Percentiles rank a stretch among this genome's conserved stretches.
Evolutionary conservation across 2,797 vertebrate species (phyloP).

Genomic region (Periophthalmus magnuspinnatus): DNA sequence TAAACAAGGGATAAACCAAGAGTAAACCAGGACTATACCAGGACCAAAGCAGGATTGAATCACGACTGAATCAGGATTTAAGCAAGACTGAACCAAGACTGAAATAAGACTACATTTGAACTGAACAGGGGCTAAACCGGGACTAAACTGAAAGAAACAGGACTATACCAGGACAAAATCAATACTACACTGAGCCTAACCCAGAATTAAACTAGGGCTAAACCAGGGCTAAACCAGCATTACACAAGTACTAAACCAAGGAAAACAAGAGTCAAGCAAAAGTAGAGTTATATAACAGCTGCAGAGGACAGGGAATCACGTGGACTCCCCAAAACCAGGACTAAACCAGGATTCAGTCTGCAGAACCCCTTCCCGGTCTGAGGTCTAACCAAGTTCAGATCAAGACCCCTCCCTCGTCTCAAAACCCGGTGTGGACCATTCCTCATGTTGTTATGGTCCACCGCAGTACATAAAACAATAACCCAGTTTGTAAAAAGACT

Average conservation of each 20-base stretch:
- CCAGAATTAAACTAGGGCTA: neutral
- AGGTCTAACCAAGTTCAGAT: neutral
- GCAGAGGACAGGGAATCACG: too few species aligned
- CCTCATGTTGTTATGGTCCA: too few species aligned
- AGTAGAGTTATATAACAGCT: too few species aligned
- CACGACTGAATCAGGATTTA: too few species aligned
- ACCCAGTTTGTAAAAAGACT: neutral
- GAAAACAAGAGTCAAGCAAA: neutral
- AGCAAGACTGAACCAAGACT: neutral
- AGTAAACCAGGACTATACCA: neutral
- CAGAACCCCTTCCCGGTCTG: neutral
- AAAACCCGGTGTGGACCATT: too few species aligned
- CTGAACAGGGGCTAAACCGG: neutral
- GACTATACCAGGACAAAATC: neutral
- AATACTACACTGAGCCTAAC: neutral
- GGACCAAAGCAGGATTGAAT: neutral
- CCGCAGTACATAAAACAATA: too few species aligned
- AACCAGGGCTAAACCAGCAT: neutral
- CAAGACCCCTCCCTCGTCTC: too few species aligned
- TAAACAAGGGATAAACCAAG: too few species aligned
- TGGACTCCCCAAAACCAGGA: too few species aligned
- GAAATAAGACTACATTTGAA: neutral
- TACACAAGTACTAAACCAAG: neutral
- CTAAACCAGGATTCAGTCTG: too few species aligned
- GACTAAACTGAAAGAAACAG: neutral